Evolutionary conservation across 2,797 vertebrate species (phyloP), one percentile per base, ranked within the genome.

Genomic region (Spondyliosoma cantharus): DNA sequence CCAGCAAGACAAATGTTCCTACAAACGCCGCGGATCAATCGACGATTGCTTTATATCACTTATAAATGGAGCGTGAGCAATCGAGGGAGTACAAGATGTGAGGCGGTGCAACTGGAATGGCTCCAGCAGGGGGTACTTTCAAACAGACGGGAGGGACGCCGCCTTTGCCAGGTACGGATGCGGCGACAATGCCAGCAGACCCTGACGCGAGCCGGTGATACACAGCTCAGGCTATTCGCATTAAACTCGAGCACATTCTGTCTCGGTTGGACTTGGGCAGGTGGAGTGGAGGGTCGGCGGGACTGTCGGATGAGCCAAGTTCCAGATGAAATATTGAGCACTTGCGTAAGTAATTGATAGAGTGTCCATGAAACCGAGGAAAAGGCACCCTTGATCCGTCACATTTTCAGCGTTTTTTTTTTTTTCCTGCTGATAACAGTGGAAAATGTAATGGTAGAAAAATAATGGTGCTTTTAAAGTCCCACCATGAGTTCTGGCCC

Each of bases 111-210:
- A 82, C 71, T 95, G 94, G 93, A 89, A 7, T 50, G 19, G 17
- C 83, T 90, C 92, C 91, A 92, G 60, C 62, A 64, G 5, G 94
- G 84, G 37, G 37, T 83, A 93, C 85, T 92, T 95, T 93, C 70
- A 95, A 86, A 84, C 84, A 94, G 91, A 83, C 85, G 91, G 82
- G 88, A 90, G 91, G 82, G 88, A 90, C 85, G 58, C 62, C 82
- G 89, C 86, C 86, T 78, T 49, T 92, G 83, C 85, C 86, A 93
- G 93, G 84, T 87, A 82, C 86, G 71, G 90, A 93, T 93, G 90
- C 82, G 80, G 78, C 84, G 90, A 92, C 81, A 92, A 93, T 79
- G 86, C 63, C 66, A 84, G 90, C 75, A 37, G 7, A 24, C n/a
- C 25, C 60, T 86, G 73, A 84, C 17, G 22, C 67, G 71, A 74